phyloP scores from a whole-genome alignment of 2,113 vertebrate genomes.

The Protobothrops flavoviridis region DNA sequence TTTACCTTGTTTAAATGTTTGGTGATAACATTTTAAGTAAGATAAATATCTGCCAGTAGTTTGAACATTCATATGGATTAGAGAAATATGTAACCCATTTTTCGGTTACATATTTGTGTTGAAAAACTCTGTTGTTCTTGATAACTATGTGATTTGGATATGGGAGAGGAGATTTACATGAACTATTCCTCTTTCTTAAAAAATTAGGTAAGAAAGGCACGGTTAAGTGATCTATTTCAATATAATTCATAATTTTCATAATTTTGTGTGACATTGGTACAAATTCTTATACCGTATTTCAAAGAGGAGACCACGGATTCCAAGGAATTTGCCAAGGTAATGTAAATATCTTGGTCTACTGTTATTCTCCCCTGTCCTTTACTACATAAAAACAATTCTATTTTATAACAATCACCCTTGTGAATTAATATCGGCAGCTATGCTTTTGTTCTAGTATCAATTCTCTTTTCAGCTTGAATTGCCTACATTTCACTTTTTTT shows the following conservation, averaged over 20 bases:
- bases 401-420: background rate
- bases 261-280: background rate
- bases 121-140: background rate
- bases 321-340: background rate
- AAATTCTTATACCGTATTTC: background rate
- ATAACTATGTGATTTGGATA: background rate
- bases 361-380: background rate
- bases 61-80: background rate
- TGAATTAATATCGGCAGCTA: background rate
- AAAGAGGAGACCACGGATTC: background rate
- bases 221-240: background rate
- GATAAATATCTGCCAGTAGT: background rate
- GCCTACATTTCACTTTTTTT: background rate
- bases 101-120: background rate
- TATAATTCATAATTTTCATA: background rate
- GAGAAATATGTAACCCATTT: background rate
- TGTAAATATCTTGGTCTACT: background rate
- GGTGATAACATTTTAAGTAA: background rate
- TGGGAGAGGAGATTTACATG: background rate
- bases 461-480: background rate
- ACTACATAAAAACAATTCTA: background rate
- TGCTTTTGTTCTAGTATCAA: background rate
- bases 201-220: background rate
- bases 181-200: background rate
- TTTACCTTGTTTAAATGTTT: background rate